Base-by-base conservation (phyloP, 2,888 invertebrate genomes). In the Eilema griseolum region DNA sequence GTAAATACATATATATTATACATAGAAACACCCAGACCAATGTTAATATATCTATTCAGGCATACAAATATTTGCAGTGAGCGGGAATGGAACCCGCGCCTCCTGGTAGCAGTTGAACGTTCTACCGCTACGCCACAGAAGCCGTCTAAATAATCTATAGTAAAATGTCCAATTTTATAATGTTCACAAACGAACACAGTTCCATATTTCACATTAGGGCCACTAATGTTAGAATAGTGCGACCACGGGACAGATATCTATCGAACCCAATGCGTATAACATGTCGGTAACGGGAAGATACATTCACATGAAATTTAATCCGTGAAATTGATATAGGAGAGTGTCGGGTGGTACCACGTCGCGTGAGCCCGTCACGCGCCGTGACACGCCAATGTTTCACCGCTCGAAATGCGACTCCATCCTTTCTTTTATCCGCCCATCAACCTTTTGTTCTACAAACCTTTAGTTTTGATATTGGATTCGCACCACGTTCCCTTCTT, bases 351-450 rank as follows among this genome's bases (percentile, higher is more conserved):
- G 23, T 61, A 52, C 76, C 78, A 79, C 69, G 70, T 79, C 75
- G 77, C 80, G 78, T 64, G 52, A 61, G 76, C 71, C 82, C 84
- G 90, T 89, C 92, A 89, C 83, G 79, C 78, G 68, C 67, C 77
- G 79, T 86, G 91, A 90, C 92, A 88, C 83, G 77, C 86, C 88
- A 92, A 92, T 92, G 89, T 91, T 92, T 92, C 92, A 91, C 85
- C 76, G 83, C 78, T 72, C 69, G 79, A 78, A 79, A 79, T 70
- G 71, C 79, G 74, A 84, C 82, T 85, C 84, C 82, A 89, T 86
- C 86, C 85, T 85, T 87, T 88, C 86, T 86, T 89, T 89, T 88
- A 89, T 89, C 86, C 85, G 80, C 83, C 82, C 85, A 89, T 88
- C 89, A 89, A 85, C 85, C 88, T 89, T 90, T 90, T 90, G 88